Evolutionary conservation across 2,888 invertebrate genomes (phyloP), one percentile per base, ranked within the genome.

Genomic region (Heliconius ethilla): DNA sequence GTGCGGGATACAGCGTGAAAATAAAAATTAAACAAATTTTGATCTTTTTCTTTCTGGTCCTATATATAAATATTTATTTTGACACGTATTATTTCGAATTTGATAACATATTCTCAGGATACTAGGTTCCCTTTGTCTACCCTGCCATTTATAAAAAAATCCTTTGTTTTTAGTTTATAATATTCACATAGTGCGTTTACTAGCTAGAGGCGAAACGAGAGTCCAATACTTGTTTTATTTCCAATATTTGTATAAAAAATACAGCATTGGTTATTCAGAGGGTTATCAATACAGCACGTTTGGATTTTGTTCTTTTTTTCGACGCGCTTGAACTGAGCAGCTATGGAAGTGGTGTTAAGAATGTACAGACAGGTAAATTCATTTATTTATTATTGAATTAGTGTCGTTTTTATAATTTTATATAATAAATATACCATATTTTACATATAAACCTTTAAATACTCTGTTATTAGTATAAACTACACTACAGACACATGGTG

Each of bases 231-330:
- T 66, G 59, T 70, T 65, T 78, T 78, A 74, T 80, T 70, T 74
- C 22, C 37, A 79, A 76, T 70, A 74, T 78, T 76, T 74, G 55
- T 62, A 55, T 70, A 33, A 29, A 78, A 78, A 33, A 76, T 65
- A 70, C 33, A 59, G 45, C 62, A 76, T 75, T 70, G 78, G 74
- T 73, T 73, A 78, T 79, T 80, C 76, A 80, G 74, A 76, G 76
- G 76, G 59, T 73, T 66, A 76, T 76, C 76, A 76, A 74, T 76
- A 29, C 70, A 37, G 59, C 72, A 33, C 72, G 72, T 59, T 72
- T 74, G 25, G 25, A 63, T 72, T 51, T 18, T 15, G 51, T 25
- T 62, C 51, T 40, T 74, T 74, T 33, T 63, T 55, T 55, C 51
- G 40, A 29, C 22, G 25, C 66, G 66, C 55, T 72, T 77, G 63